Evolutionary conservation across 2,888 invertebrate species (phyloP), one percentile per base, ranked within the genome.

Genomic region (Hartigia nigra): DNA sequence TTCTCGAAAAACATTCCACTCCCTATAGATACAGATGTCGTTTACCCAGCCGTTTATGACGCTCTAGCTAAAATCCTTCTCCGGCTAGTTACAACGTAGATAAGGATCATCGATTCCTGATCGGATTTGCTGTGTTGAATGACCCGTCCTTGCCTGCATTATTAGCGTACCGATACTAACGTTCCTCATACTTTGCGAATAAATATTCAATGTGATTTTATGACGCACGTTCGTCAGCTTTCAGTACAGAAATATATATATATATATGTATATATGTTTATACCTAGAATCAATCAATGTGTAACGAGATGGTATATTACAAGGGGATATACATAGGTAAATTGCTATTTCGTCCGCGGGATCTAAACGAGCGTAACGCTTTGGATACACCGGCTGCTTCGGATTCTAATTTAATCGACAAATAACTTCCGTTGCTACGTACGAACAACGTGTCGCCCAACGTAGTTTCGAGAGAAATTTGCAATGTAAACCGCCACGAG

Each of bases 321-420:
- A 55, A 55, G 55, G 23, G 23, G 23, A 55, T 55, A 55, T 9
- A 55, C 55, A 55, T 55, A 55, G 55, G 75, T 77, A 80, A 81
- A 84, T 82, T 82, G 84, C 79, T 79, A 75, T 31, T 72, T 72
- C 31, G 34, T 32, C 34, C 81, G 84, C 81, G 82, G 79, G 82
- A 84, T 81, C 82, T 77, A 75, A 36, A 72, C 72, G 31, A 34
- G 34, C 34, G 75, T 75, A 75, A 39, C 36, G 75, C 75, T 36
- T 39, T 39, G 31, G 75, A 75, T 34, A 75, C 37, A 34, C 75
- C 75, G 34, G 35, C 35, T 75, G 72, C 23, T 75, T 75, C 36
- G 75, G 75, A 75, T 75, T 82, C 84, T 89, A 90, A 90, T 89
- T 89, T 89, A 90, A 90, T 89, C 89, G 87, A 78, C 82, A 84